Base-by-base conservation (phyloP, 2,888 invertebrate species). In the Melanostoma mellinum region DNA sequence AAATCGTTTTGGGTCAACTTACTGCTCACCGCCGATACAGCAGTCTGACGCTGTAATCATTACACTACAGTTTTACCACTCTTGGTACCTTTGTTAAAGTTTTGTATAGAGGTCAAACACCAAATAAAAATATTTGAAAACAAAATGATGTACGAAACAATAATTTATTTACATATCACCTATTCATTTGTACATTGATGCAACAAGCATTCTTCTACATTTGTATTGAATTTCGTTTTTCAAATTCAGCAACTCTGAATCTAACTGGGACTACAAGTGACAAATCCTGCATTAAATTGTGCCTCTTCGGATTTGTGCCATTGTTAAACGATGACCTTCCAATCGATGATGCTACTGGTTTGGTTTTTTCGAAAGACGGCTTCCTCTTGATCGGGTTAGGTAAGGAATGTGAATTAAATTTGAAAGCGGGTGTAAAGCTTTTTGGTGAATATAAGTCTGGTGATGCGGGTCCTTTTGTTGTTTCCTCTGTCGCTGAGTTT, bases 201-300 rank as follows among this genome's bases (percentile, higher is more conserved):
- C 3, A 44, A 4, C 1, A 35, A 5, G 3, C 8, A 38, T 0
- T 6, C 20, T 30, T 10, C 38, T 9, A 73, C 4, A 60, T 30
- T 10, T 33, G 50, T 4, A 33, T 53, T 40, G 38, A 87, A 80
- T 89, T 89, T 63, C 88, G 88, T 9, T 88, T 87, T 81, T 89
- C 89, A 85, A 88, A 89, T 71, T 89, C 89, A 32, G 90, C 89
- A 61, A 90, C 87, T 85, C 89, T 88, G 61, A 90, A 76, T 68
- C 88, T 87, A 9, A 90, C 90, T 3, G 90, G 89, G 53, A 89
- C 87, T 6, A 90, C 89, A 44, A 90, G 84, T 58, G 88, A 89
- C 55, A 90, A 85, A 79, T 90, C 90, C 85, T 90, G 89, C 90
- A 90, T 90, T 75, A 89, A 87, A 55, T 87, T 71, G 38, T 90